Conservation (phyloP, 2,797 vertebrate species). For the Merluccius polli region DNA sequence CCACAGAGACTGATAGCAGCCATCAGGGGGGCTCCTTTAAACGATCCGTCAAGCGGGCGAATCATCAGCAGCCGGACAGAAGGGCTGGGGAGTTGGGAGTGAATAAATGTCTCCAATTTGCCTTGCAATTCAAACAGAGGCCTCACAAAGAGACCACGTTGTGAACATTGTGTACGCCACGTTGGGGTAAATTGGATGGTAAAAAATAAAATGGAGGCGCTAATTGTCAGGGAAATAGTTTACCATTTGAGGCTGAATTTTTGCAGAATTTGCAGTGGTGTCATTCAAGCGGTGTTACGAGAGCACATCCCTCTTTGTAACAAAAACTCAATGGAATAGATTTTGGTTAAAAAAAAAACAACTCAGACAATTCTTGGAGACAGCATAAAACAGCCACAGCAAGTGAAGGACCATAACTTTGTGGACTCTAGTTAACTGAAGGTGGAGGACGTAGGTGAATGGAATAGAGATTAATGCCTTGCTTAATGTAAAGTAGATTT, state of each 20-base stretch:
- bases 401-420: background rate
- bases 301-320: background rate
- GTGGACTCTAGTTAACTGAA: constrained; percentile 9
- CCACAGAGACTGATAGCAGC: constrained; percentile 31
- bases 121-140: constrained; percentile 12
- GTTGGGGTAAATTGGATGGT: background rate
- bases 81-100: background rate
- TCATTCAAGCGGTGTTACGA: background rate
- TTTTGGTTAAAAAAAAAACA: background rate
- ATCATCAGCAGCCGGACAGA: background rate
- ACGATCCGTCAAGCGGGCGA: constrained; percentile 27
- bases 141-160: background rate
- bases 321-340: background rate
- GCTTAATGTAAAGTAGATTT: constrained; percentile 19
- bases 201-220: background rate
- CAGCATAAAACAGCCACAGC: constrained; percentile 1
- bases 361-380: no score
- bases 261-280: no score
- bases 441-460: background rate
- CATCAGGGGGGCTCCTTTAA: constrained; percentile 22
- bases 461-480: constrained; percentile 9
- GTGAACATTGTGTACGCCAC: no score
- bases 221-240: background rate
- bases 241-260: background rate
- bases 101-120: background rate